Percentiles rank a stretch among this genome's conserved stretches.
Evolutionary conservation across 2,888 invertebrate species (phyloP).

Genomic region (Drosophila niveifrons): DNA sequence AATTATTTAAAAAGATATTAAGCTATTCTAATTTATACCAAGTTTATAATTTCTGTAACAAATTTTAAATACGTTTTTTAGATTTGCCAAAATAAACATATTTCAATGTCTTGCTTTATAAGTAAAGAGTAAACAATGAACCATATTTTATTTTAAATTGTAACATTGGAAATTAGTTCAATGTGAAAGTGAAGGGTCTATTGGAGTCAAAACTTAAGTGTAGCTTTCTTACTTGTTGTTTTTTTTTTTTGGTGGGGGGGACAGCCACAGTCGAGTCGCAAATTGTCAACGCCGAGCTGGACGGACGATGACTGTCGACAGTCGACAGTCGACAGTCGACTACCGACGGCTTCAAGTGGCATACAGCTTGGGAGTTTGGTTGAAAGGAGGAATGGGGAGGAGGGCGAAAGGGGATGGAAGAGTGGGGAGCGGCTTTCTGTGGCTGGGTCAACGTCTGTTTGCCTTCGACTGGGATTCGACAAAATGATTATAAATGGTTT

Average conservation of each 20-base stretch:
- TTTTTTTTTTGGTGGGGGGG: constrained; percentile 21
- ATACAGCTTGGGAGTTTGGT: background rate
- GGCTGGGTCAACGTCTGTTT: constrained; percentile 37
- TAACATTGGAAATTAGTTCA: too few species aligned
- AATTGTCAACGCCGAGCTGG: constrained; percentile 54
- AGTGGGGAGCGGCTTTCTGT: background rate
- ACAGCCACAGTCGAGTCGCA: constrained; percentile 29
- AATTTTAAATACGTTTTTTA: too few species aligned
- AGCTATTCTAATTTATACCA: too few species aligned
- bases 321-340: constrained; percentile 1
- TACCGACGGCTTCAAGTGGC: constrained; percentile 34
- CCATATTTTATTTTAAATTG: too few species aligned
- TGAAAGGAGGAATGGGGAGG: background rate
- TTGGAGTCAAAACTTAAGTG: too few species aligned
- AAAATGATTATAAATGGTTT: constrained; percentile 71
- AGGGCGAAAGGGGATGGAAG: too few species aligned
- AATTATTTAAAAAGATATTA: too few species aligned
- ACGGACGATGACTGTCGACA: constrained; percentile 12
- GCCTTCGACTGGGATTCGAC: constrained; percentile 46
- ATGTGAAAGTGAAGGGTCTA: too few species aligned
- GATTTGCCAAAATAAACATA: too few species aligned
- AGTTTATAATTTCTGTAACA: too few species aligned
- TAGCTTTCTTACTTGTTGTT: constrained; percentile 7
- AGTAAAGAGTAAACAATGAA: too few species aligned
- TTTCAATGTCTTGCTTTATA: too few species aligned